A percentile compares a stretch with the other conserved stretches of the same genome.
Evolutionary conservation across 2,113 vertebrate genomes (phyloP).

Genomic region (Dermatemys mawii): DNA sequence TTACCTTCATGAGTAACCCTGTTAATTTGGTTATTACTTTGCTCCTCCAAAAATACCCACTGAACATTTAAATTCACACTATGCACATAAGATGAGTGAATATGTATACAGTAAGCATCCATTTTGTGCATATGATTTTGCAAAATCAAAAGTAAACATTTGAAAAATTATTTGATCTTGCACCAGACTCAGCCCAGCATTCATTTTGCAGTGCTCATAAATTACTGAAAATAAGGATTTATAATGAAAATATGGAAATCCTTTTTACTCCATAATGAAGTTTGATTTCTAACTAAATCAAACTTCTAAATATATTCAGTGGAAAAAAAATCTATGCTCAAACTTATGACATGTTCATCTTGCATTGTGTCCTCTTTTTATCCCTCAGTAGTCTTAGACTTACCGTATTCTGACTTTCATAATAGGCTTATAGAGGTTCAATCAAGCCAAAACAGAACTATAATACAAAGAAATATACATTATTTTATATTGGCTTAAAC

Average conservation of each 20-base stretch:
- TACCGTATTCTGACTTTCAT: conserved; percentile 65
- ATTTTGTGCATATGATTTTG: not conserved
- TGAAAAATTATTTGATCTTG: not conserved
- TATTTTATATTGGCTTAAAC: conserved; percentile 66
- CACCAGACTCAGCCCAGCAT: not conserved
- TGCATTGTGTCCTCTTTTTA: not conserved
- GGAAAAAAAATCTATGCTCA: conserved; percentile 28
- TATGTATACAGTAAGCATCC: not conserved
- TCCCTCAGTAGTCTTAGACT: conserved; percentile 26
- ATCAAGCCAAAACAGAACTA: conserved; percentile 34
- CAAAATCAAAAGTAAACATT: not conserved
- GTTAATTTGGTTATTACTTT: not conserved
- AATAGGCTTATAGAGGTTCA: conserved; percentile 66
- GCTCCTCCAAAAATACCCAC: not conserved
- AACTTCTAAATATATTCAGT: conserved; percentile 9
- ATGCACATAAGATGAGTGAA: fast-evolving
- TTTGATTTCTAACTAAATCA: conserved; percentile 40
- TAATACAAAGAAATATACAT: conserved; percentile 55
- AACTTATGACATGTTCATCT: conserved; percentile 26
- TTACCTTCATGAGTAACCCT: not conserved
- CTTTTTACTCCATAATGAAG: conserved; percentile 2
- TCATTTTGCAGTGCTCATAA: not conserved
- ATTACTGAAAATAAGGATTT: not conserved
- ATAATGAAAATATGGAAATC: not conserved
- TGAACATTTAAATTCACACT: not conserved